A percentile compares a stretch with the other conserved stretches of the same genome.
Evolutionary conservation across 2,888 invertebrate genomes (phyloP).

Genomic region (Eristalinus aeneus): DNA sequence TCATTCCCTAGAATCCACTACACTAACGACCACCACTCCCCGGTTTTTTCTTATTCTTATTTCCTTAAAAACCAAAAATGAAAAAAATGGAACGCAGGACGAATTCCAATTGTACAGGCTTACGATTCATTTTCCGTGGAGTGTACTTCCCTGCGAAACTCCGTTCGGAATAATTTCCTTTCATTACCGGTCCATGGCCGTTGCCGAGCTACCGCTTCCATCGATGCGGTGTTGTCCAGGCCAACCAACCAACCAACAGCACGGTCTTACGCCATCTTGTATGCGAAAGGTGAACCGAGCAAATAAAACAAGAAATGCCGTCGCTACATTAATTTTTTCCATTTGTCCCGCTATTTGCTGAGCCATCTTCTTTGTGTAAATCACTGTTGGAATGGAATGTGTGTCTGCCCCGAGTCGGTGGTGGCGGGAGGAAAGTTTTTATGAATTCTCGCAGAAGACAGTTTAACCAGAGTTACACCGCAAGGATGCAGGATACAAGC

Average conservation of each 20-base stretch:
- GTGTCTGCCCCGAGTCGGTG: neutral
- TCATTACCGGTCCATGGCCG: neutral
- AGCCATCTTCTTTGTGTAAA: constrained; percentile 17
- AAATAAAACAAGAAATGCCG: constrained; percentile 43
- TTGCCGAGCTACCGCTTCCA: neutral
- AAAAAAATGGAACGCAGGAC: no score
- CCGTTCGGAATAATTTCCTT: neutral
- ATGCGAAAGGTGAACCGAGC: constrained; percentile 50
- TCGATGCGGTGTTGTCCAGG: neutral
- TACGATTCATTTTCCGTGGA: neutral
- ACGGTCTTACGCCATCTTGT: neutral
- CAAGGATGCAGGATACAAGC: constrained; percentile 61
- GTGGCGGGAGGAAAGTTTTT: neutral
- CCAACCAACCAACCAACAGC: neutral
- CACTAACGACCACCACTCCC: neutral
- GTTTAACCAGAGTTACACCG: constrained; percentile 41
- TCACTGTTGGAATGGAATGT: neutral
- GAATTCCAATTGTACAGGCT: neutral
- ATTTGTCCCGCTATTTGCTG: constrained; percentile 51
- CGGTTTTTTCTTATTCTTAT: neutral
- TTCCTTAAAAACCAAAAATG: neutral
- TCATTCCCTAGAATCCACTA: neutral
- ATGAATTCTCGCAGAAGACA: constrained; percentile 10
- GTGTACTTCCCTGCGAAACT: neutral
- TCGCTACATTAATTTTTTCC: constrained; percentile 49